These are phyloP conservation scores for Aspidiotus destructor DNA, from an alignment of 2,888 invertebrate genomes.

Conservation along the genomic window DNA sequence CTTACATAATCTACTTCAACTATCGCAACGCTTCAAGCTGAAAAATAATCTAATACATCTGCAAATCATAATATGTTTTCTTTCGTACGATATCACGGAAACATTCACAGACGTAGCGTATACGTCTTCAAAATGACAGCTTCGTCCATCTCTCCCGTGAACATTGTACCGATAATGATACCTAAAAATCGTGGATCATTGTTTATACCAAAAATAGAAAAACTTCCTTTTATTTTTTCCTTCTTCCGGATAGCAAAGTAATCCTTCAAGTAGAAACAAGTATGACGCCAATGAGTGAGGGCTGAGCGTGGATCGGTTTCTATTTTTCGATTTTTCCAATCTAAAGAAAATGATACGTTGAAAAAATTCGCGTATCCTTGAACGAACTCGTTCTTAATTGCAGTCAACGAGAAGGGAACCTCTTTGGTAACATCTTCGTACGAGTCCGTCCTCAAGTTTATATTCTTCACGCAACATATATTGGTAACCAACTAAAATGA, in stretches of 20 bases:
- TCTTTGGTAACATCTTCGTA: conserved; percentile 10
- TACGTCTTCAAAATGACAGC: not conserved
- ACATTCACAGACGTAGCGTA: not conserved
- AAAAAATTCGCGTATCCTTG: conserved; percentile 17
- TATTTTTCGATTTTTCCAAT: conserved; percentile 3
- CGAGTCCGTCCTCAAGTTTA: not conserved
- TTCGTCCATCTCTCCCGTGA: conserved; percentile 4
- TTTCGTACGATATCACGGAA: not conserved
- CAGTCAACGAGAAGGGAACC: conserved; percentile 7
- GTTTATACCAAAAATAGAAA: conserved; percentile 10
- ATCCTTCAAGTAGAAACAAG: conserved; percentile 19
- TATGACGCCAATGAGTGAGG: conserved; percentile 17
- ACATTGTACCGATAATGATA: not conserved
- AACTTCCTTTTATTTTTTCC: conserved; percentile 7
- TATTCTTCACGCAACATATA: conserved; percentile 15
- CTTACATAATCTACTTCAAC: too few species aligned
- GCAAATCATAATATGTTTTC: too few species aligned
- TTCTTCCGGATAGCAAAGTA: conserved; percentile 19
- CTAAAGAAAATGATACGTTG: conserved; percentile 11
- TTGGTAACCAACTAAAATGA: conserved; percentile 13
- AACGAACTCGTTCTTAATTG: conserved; percentile 12
- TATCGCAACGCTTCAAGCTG: too few species aligned
- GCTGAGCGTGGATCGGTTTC: conserved; percentile 17
- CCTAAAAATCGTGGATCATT: conserved; percentile 17
- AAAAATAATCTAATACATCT: too few species aligned